These are phyloP conservation scores for Apus apus DNA, from an alignment of 2,113 vertebrate genomes.

Conservation along the genomic window DNA sequence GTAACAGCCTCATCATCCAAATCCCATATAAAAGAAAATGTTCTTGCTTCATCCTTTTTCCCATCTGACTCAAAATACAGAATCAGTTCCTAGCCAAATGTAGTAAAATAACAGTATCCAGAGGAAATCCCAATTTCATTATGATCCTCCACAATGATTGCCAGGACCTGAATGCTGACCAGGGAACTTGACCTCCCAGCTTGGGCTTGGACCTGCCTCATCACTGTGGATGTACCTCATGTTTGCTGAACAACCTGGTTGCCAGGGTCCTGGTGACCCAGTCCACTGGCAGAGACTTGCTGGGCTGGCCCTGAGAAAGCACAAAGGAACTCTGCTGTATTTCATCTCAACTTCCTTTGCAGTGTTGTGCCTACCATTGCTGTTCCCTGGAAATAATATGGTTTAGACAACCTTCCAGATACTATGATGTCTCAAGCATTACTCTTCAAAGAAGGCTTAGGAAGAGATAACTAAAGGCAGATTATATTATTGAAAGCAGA, in stretches of 20 bases:
- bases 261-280: neutral
- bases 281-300: neutral
- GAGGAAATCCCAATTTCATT: neutral
- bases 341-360: neutral
- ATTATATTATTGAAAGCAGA: neutral
- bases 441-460: neutral
- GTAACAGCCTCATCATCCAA: neutral
- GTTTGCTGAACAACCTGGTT: neutral
- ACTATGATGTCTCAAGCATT: neutral
- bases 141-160: neutral
- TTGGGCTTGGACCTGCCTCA: neutral
- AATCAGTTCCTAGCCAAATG: neutral
- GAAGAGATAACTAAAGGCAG: neutral
- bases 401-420: neutral
- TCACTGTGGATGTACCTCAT: rapidly evolving
- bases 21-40: neutral
- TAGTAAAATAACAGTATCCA: neutral
- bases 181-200: rapidly evolving
- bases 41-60: neutral
- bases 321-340: neutral
- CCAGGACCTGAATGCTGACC: neutral
- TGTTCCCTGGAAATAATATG: neutral
- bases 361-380: neutral
- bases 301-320: neutral
- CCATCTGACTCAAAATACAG: neutral